These are phyloP conservation scores for Delichon dasypus DNA, from an alignment of 2,797 vertebrate genomes.

Conservation along the genomic window DNA sequence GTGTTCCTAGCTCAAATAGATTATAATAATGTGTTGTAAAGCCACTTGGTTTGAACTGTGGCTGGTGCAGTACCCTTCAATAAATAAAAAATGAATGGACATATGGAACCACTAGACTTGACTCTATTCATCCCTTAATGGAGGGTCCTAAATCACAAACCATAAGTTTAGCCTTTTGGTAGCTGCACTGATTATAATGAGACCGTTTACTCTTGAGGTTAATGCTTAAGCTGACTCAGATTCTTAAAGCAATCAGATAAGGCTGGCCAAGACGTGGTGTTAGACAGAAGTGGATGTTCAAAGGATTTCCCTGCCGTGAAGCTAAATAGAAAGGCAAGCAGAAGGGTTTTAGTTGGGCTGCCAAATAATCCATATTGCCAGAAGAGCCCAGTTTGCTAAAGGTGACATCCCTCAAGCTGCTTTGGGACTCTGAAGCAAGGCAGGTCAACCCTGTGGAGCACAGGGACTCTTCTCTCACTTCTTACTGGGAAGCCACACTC, in stretches of 20 bases:
- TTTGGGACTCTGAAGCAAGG: neutral
- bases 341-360: neutral
- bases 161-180: neutral
- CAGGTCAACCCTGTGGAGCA: neutral
- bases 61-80: neutral
- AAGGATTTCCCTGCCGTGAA: neutral
- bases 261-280: neutral
- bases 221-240: slow-evolving; percentile 24
- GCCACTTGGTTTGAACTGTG: slow-evolving; percentile 1
- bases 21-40: neutral
- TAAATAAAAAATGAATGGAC: slow-evolving; percentile 41
- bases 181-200: slow-evolving; percentile 49
- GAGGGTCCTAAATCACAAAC: slow-evolving; percentile 26
- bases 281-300: neutral
- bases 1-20: neutral
- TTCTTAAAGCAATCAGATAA: slow-evolving; percentile 29
- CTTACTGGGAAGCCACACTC: neutral
- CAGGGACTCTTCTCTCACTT: neutral
- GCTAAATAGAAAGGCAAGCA: neutral
- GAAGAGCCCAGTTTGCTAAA: neutral
- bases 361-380: neutral
- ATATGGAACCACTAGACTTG: slow-evolving; percentile 47
- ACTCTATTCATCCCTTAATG: slow-evolving; percentile 15
- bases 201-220: slow-evolving; percentile 49
- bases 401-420: neutral